phyloP scores from a whole-genome alignment of 2,113 vertebrate species.

The Mus spicilegus region DNA sequence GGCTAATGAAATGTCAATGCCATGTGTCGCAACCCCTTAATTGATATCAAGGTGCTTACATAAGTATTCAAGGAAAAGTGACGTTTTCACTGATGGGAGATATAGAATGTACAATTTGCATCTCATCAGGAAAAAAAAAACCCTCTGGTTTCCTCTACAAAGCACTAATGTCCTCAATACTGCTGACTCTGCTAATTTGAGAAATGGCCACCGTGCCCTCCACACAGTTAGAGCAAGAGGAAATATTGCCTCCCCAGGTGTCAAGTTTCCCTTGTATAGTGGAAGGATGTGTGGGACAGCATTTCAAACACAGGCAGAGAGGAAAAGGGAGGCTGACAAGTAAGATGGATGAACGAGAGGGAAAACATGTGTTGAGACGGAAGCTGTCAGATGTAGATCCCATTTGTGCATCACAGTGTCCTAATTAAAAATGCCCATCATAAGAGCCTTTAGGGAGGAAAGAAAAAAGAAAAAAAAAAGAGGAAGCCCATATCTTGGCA shows the following conservation, averaged over 20 bases:
- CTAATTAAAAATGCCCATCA: conserved; percentile 83
- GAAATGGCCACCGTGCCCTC: conserved; percentile 70
- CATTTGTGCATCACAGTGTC: conserved; percentile 65
- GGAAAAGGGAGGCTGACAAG: conserved; percentile 76
- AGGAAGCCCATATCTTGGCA: neutral
- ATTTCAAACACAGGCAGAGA: conserved; percentile 79
- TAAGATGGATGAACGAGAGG: conserved; percentile 80
- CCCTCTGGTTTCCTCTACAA: conserved; percentile 65
- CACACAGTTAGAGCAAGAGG: conserved; percentile 70
- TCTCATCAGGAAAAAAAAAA: conserved; percentile 67
- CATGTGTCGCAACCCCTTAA: conserved; percentile 69
- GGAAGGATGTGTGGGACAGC: conserved; percentile 79
- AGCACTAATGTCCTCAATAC: conserved; percentile 68
- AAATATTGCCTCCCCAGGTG: conserved; percentile 80
- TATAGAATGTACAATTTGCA: conserved; percentile 79
- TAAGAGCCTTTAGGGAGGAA: conserved; percentile 33
- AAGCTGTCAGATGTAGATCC: conserved; percentile 77
- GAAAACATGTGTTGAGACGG: conserved; percentile 75
- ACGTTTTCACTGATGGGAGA: conserved; percentile 70
- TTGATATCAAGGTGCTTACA: conserved; percentile 75
- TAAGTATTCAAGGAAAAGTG: conserved; percentile 76
- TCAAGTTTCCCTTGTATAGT: conserved; percentile 79
- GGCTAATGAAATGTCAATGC: conserved; percentile 72
- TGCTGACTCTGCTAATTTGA: conserved; percentile 78
- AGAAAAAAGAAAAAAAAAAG: neutral